Evolutionary conservation across 2,888 invertebrate genomes (phyloP), one percentile per base, ranked within the genome.

Genomic region (Drosophila aldrichi): DNA sequence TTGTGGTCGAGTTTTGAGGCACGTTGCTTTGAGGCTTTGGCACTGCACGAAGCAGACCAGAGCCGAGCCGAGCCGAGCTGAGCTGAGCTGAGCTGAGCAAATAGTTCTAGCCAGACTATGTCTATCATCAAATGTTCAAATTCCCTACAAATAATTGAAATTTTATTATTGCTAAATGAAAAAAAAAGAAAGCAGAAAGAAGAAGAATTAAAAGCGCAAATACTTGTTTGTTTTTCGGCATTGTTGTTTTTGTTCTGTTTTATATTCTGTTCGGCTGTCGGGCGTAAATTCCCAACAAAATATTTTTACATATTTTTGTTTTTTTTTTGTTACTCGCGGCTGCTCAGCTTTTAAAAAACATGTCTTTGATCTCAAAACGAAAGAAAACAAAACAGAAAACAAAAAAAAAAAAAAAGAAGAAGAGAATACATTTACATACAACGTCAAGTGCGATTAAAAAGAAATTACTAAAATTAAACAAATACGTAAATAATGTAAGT

Each of bases 361-460:
- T 90, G 86, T 89, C 86, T 87, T 87, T 90, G 87, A 90, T 87
- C 90, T 87, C 82, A 74, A 87, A 87, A 82, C 70, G 44, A 63
- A 60, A 62, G 49, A 44, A 14, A 38, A 52, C 48, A 43, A 64
- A 54, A 22, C 20, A 22, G 20, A 22, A 64, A 54, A 14, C 14
- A 69, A 74, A 56, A 67, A n/a, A 43, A 44, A 52, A 62, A 69
- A 74, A 52, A 60, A 2, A 29, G 8, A 29, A 29, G 8, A 29
- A 20, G 54, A 12, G 12, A 65, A 65, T 0, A 63, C 70, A 71
- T 72, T 67, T 71, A 70, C 70, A 72, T 60, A 67, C 38, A 66
- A 51, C 40, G 49, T 29, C 16, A 72, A 49, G 65, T 52, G 58
- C 48, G 61, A 79, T 70, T 69, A 60, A 61, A 66, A 63, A 62